A percentile compares a stretch with the other conserved stretches of the same genome.
Conservation (phyloP, 2,797 vertebrate species). For the Muscicapa comitata region DNA sequence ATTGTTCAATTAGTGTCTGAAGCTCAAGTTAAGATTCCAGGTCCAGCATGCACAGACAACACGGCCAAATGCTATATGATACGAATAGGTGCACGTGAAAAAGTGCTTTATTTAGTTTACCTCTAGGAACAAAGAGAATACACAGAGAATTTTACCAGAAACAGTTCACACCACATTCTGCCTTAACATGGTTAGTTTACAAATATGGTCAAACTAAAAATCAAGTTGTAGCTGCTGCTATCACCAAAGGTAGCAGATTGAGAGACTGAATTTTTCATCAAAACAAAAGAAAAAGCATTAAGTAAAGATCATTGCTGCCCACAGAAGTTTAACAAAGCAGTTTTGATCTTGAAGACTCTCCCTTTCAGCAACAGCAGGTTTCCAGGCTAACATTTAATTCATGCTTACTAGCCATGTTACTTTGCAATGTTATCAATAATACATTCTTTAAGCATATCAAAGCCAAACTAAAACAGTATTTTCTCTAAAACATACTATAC, state of each 20-base stretch:
- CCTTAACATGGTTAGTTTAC: neutral
- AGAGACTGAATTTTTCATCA: rapidly evolving
- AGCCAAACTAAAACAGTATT: neutral
- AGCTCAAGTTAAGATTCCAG: neutral
- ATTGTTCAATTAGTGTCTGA: neutral
- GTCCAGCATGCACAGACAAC: neutral
- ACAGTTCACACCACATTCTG: neutral
- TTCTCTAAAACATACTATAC: neutral
- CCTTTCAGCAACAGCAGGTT: neutral
- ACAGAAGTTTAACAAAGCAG: neutral
- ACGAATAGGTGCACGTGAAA: rapidly evolving
- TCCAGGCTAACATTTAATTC: neutral
- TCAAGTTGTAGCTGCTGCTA: neutral
- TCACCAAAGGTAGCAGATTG: neutral
- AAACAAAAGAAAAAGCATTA: neutral
- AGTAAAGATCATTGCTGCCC: neutral
- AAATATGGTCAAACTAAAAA: neutral
- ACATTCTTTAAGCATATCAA: neutral
- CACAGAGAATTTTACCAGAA: neutral
- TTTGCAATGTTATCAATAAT: neutral
- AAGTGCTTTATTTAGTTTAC: neutral
- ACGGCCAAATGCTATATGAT: neutral
- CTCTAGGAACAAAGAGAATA: neutral
- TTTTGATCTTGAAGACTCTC: neutral
- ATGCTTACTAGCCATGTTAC: neutral